Base-by-base conservation (phyloP, 2,113 vertebrate genomes). In the Beaufortia kweichowensis region DNA sequence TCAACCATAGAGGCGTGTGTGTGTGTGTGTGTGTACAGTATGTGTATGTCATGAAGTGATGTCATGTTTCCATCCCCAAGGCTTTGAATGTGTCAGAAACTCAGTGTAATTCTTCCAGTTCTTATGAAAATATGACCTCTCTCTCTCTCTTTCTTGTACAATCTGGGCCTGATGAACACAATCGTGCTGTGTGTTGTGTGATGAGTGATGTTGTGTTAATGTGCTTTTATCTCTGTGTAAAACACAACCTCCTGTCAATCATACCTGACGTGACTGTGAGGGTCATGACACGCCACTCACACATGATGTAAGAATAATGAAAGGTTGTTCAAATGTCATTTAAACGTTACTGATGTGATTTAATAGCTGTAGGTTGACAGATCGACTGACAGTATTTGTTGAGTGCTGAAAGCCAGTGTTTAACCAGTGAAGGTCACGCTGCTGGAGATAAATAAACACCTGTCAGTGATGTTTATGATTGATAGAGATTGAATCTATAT, bases 21-120 rank as follows among this genome's bases (percentile, higher is more conserved):
- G 19, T 55, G 15, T 17, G 23, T 71, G 48, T 29, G 21, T 19
- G 8, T 46, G 17, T 59, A 31, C 29, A 43, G 3, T 19, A 28
- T 26, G n/a, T 50, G 35, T 74, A 67, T 77, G n/a, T 65, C n/a
- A 67, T 73, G 31, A 28, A 79, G 63, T 80, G 73, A 56, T 79
- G 82, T 70, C 68, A 77, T 87, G 21, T 90, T 90, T 88, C 85
- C 85, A 78, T 69, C 62, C 88, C 85, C 43, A 57, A 83, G 79
- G 82, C 75, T 76, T 12, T 14, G 33, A 79, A 64, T 76, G 75
- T 80, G 85, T 87, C 82, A 86, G 84, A 79, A 71, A 69, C 63
- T 31, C 35, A 12, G 3, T 14, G 14, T 11, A 46, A 21, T 41
- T 81, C 81, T 80, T 66, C 88, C 84, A 87, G 74, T 80, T 61